A percentile compares a stretch with the other conserved stretches of the same genome.
Evolutionary conservation across 2,113 vertebrate species (phyloP).

Genomic region (Alethe castanea): DNA sequence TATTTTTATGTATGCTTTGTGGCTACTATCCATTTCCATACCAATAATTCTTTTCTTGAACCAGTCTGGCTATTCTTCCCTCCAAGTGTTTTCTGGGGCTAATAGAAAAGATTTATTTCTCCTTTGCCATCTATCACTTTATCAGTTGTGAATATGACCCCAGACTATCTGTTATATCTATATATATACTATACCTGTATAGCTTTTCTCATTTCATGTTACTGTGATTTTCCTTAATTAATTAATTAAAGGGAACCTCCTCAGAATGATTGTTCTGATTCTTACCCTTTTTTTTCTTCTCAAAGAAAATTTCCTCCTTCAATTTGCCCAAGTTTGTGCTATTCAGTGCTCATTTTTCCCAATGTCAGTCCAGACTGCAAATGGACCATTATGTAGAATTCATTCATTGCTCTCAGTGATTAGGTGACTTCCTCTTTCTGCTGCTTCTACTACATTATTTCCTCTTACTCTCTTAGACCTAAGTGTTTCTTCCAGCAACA

Average conservation of each 20-base stretch:
- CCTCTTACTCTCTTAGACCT: not conserved
- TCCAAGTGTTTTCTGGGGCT: not conserved
- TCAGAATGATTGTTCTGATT: not conserved
- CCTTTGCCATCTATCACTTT: not conserved
- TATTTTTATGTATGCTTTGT: not conserved
- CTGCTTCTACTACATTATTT: not conserved
- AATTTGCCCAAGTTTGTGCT: not conserved
- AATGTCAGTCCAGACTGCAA: not conserved
- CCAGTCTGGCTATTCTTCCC: not conserved
- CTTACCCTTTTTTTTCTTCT: not conserved
- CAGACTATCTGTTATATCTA: not conserved
- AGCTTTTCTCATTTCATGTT: not conserved
- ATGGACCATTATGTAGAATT: not conserved
- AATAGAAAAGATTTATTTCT: constrained; percentile 14
- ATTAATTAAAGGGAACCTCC: not conserved
- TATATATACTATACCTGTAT: not conserved
- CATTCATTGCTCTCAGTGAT: not conserved
- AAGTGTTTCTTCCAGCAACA: not conserved
- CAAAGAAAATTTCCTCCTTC: not conserved
- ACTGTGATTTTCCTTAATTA: not conserved
- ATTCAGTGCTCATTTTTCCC: not conserved
- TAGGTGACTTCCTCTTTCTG: not conserved
- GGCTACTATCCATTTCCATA: not conserved
- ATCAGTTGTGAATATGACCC: not conserved
- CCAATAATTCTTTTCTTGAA: not conserved